phyloP scores from a whole-genome alignment of 2,888 invertebrate genomes.

The Monopis laevigella region DNA sequence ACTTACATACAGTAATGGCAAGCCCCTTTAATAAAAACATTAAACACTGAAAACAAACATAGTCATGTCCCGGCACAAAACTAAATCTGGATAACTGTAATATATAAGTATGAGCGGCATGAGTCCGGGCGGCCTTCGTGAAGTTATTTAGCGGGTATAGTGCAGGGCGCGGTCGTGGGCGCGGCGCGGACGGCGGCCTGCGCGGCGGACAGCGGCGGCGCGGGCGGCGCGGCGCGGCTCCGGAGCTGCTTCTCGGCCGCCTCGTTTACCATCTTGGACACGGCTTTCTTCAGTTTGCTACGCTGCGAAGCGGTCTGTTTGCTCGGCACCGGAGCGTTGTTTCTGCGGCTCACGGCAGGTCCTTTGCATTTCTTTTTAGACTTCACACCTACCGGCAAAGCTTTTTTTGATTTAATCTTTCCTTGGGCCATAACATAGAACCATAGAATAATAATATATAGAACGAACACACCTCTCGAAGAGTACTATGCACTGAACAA shows the following conservation, averaged over 20 bases:
- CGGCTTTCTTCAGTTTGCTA: conserved; percentile 71
- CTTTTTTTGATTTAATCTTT: conserved; percentile 73
- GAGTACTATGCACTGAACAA: too few species aligned
- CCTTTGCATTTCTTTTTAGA: conserved; percentile 63
- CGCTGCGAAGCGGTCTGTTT: conserved; percentile 69
- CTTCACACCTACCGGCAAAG: conserved; percentile 65
- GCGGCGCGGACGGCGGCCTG: conserved; percentile 84
- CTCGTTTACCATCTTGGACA: conserved; percentile 70
- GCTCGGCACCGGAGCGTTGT: conserved; percentile 72
- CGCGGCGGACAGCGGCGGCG: conserved; percentile 94
- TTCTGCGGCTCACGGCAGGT: conserved; percentile 64
- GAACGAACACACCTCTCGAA: too few species aligned
- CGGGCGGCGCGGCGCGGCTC: conserved; percentile 94
- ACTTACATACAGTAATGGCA: too few species aligned
- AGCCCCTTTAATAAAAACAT: too few species aligned
- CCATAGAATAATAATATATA: too few species aligned
- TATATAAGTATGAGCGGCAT: too few species aligned
- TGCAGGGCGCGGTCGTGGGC: conserved; percentile 79
- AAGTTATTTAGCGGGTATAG: conserved; percentile 42
- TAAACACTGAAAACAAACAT: too few species aligned
- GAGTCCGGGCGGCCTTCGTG: conserved; percentile 30
- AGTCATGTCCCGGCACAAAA: too few species aligned
- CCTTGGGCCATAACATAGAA: conserved; percentile 76
- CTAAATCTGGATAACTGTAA: too few species aligned
- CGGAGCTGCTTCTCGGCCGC: conserved; percentile 92